A percentile compares a stretch with the other conserved stretches of the same genome.
Evolutionary conservation across 2,797 vertebrate species (phyloP).

Genomic region (Hydrophis major): DNA sequence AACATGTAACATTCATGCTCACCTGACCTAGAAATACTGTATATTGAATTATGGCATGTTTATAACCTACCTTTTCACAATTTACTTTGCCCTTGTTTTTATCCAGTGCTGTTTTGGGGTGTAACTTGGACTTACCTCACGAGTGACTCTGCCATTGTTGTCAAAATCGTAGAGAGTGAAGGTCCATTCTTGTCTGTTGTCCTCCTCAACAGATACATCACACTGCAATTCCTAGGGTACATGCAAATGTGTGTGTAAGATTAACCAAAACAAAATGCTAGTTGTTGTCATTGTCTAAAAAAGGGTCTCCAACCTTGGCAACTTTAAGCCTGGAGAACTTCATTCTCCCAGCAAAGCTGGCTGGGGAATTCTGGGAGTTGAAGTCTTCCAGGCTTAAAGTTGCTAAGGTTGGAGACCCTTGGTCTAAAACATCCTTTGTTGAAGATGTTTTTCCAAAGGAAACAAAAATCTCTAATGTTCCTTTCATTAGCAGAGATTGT

Average conservation of each 20-base stretch:
- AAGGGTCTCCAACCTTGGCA: too few species aligned
- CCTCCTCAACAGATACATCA: slow-evolving; percentile 96
- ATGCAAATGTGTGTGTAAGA: slow-evolving; percentile 52
- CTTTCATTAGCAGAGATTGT: background rate
- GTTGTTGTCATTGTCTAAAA: background rate
- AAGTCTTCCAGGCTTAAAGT: too few species aligned
- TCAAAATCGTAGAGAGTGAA: slow-evolving; percentile 99
- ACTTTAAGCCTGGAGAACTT: too few species aligned
- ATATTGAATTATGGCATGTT: background rate
- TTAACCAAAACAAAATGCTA: slow-evolving; percentile 54
- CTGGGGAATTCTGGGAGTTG: too few species aligned
- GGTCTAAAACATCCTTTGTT: background rate
- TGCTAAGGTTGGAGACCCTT: too few species aligned
- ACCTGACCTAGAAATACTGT: background rate
- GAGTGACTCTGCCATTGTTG: slow-evolving; percentile 97
- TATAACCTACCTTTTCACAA: background rate
- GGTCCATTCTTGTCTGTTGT: slow-evolving; percentile 98
- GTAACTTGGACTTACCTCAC: slow-evolving; percentile 81
- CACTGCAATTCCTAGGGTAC: slow-evolving; percentile 92
- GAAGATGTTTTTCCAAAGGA: background rate
- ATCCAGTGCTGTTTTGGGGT: background rate
- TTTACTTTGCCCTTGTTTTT: background rate
- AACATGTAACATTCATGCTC: background rate
- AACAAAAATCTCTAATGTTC: background rate
- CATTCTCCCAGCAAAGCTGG: too few species aligned